Conservation (phyloP, 2,797 vertebrate species). For the Anas capensis region DNA sequence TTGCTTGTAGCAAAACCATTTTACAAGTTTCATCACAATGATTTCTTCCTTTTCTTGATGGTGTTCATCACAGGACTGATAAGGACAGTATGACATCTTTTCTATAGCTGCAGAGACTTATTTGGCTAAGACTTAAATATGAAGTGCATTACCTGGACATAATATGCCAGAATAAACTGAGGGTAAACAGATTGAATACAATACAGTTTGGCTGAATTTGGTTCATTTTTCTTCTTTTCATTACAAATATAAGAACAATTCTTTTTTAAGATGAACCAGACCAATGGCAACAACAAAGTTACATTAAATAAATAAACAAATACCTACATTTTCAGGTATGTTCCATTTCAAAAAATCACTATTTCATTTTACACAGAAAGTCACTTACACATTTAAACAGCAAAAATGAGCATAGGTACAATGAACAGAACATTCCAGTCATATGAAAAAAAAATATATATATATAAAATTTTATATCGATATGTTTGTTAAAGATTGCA, state of each 20-base stretch:
- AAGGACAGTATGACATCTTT: neutral
- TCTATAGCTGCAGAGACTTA: neutral
- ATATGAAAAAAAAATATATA: neutral
- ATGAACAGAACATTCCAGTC: neutral
- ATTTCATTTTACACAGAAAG: neutral
- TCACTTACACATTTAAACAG: neutral
- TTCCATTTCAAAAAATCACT: neutral
- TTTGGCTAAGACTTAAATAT: neutral
- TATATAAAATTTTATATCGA: neutral
- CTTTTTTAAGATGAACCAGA: neutral
- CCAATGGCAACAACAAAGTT: neutral
- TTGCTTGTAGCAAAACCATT: neutral
- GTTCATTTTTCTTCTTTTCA: neutral
- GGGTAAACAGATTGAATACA: neutral
- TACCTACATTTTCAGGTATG: neutral
- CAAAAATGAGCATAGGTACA: neutral
- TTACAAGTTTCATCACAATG: neutral
- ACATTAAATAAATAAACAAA: neutral
- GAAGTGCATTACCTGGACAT: neutral
- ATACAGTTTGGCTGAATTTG: neutral
- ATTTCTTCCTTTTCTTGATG: neutral
- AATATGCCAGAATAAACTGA: neutral
- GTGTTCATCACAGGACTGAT: neutral
- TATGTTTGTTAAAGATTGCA: neutral
- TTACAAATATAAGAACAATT: neutral